A percentile compares a stretch with the other conserved stretches of the same genome.
phyloP scores from a whole-genome alignment of 1,140 invertebrate genomes.

The Lysiphlebus fabarum region DNA sequence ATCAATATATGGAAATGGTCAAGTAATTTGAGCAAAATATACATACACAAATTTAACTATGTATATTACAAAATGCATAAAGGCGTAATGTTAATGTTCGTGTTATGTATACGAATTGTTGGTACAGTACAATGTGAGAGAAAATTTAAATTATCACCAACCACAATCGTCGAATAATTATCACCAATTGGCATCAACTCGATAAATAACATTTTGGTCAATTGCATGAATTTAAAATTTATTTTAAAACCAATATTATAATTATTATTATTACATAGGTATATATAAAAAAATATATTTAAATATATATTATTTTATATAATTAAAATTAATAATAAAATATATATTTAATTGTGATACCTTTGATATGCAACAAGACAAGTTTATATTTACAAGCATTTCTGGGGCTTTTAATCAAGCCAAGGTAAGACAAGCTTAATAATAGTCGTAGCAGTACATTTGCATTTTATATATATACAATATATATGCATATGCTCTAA shows the following conservation, averaged over 20 bases:
- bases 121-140: not conserved
- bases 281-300: too few species aligned
- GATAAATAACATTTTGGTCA: slow-evolving; percentile 23
- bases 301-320: too few species aligned
- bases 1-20: not conserved
- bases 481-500: not conserved
- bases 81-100: too few species aligned
- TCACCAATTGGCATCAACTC: slow-evolving; percentile 21
- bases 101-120: not conserved
- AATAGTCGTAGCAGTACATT: slow-evolving; percentile 9
- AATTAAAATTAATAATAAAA: too few species aligned
- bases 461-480: not conserved
- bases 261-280: too few species aligned
- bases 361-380: not conserved
- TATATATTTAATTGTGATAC: too few species aligned
- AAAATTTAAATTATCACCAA: slow-evolving; percentile 13
- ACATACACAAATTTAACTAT: not conserved
- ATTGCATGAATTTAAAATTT: not conserved
- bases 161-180: slow-evolving; percentile 28
- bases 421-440: slow-evolving; percentile 10
- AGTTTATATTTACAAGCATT: slow-evolving; percentile 8
- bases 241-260: too few species aligned
- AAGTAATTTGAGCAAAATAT: not conserved
- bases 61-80: too few species aligned
- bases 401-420: slow-evolving; percentile 12